Evolutionary conservation across 2,888 invertebrate species (phyloP), one percentile per base, ranked within the genome.

Genomic region (Xylophagus ater): DNA sequence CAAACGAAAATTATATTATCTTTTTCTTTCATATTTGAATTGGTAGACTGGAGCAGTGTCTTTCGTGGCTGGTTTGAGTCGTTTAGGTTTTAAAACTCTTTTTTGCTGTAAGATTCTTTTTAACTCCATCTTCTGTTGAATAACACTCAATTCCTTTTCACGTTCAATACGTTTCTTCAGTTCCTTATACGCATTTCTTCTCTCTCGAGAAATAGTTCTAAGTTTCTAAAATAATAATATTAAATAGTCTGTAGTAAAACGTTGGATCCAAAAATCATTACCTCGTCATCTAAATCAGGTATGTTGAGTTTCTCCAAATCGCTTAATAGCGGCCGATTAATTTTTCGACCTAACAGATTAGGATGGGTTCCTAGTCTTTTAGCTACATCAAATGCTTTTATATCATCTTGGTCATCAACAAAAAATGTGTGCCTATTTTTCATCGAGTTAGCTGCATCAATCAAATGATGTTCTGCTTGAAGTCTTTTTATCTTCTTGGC

Each of bases 1-100:
- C n/a, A n/a, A n/a, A n/a, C n/a, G n/a, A n/a, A 39, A 40, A 42
- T 45, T 47, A 37, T 36, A 13, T 73, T 66, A 87, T 65, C 76
- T 77, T 58, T 88, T 88, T 49, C 90, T 72, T 58, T 85, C 78
- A 55, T 79, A 86, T 49, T 77, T 78, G 72, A 89, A 90, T 51
- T 76, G 67, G 57, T 83, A 89, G 4, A 88, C 70, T 0, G 89
- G 81, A 0, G 88, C 77, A 0, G 74, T 59, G 10, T 72, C 64
- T 49, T 76, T 78, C 0, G 79, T 77, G 2, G 74, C 87, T 5
- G 60, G 58, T 38, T 69, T 69, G 2, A 87, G 53, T 48, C 69
- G 67, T 53, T 75, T 80, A 0, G 85, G 83, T 49, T 78, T 79
- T 30, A 77, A 52, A 0, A 69, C 54, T 31, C 73, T 76, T 34